Evolutionary conservation across 2,113 vertebrate genomes (phyloP), one percentile per base, ranked within the genome.

Genomic region (Heptranchias perlo): DNA sequence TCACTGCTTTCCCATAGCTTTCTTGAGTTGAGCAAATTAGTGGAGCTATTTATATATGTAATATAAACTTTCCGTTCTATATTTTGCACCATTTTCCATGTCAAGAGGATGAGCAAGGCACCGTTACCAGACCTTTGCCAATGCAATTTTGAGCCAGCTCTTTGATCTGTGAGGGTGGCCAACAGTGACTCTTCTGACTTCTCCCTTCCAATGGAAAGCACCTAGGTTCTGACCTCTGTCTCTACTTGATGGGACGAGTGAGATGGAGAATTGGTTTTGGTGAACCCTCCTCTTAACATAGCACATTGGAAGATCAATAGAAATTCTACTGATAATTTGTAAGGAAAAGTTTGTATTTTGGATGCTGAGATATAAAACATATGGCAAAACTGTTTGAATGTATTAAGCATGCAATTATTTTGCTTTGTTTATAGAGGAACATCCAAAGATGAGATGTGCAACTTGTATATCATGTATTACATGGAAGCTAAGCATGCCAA

Each of bases 401-500:
- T 61, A n/a, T 54, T 89, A 89, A 89, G 3, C 7, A 54, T 61
- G 52, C 54, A 92, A 61, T 61, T 61, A 92, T 89, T 61, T 62
- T 94, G 10, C 39, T 95, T 95, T 96, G 96, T 78, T 96, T 97
- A 23, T 97, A 99, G 99, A 14, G 98, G 98, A 69, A 99, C 99
- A 76, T 98, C 99, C 35, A 98, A 96, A 96, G 99, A 99, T 96
- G 99, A 99, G 97, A 99, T 99, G 99, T 99, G 99, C 97, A 99
- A 99, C 97, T 98, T 99, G 96, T 99, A 99, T 96, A 98, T 99
- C 86, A 99, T 99, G 99, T 99, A 99, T 97, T 99, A 99, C 97
- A 99, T 99, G 99, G 99, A 99, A 96, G 98, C 98, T 96, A 98
- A 97, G 96, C 98, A 98, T 82, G 98, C 98, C 11, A 96, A 98